Conservation (phyloP, 1,140 invertebrate species). For the Trichonephila clavipes region DNA sequence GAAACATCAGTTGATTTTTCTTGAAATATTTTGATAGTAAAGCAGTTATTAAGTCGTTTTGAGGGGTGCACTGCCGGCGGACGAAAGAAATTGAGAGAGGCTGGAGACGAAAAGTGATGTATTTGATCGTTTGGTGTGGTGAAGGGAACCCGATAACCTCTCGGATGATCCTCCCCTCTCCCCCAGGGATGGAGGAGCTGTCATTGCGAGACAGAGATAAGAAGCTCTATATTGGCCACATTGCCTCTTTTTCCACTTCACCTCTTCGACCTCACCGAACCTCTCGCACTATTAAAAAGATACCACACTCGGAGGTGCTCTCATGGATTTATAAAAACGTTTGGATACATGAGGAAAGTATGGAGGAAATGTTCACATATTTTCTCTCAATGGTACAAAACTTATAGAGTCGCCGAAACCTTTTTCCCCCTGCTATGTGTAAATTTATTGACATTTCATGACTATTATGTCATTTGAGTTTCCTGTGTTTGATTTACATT, state of each 20-base stretch:
- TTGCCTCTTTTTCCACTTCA: constrained; percentile 74
- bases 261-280: constrained; percentile 51
- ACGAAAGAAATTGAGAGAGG: not conserved
- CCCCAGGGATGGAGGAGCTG: constrained; percentile 32
- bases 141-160: constrained; percentile 75
- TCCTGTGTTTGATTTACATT: too few relatives aligned
- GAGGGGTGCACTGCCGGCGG: not conserved
- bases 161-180: constrained; percentile 15
- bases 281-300: constrained; percentile 30
- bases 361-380: not conserved
- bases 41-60: too few relatives aligned
- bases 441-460: too few relatives aligned
- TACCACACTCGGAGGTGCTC: not conserved
- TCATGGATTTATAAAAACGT: not conserved
- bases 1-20: not conserved
- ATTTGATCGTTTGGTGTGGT: constrained; percentile 76
- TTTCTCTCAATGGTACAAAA: not conserved
- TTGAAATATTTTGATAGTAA: too few relatives aligned
- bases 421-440: too few relatives aligned
- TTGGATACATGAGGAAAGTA: not conserved
- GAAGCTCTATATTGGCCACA: constrained; percentile 74
- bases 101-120: constrained; percentile 46
- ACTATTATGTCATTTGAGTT: too few relatives aligned
- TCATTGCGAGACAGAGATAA: constrained; percentile 74
- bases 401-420: too few relatives aligned